A percentile compares a stretch with the other conserved stretches of the same genome.
Evolutionary conservation across 2,113 vertebrate genomes (phyloP).

Genomic region (Phodopus roborovskii): DNA sequence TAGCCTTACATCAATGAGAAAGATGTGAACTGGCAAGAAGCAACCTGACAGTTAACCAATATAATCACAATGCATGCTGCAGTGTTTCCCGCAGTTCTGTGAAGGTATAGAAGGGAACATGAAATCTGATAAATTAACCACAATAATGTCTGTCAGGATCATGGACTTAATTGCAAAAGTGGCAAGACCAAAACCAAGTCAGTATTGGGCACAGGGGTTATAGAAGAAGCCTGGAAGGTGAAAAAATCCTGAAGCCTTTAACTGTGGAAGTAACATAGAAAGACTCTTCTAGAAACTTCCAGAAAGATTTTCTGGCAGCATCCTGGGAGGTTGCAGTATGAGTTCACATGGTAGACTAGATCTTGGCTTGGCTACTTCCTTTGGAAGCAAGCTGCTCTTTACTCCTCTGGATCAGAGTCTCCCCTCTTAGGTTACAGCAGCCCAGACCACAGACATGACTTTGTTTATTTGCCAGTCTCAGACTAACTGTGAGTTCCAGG

Average conservation of each 20-base stretch:
- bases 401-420: neutral
- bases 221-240: too few species aligned
- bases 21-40: neutral
- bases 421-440: neutral
- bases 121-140: neutral
- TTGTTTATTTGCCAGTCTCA: conserved; percentile 14
- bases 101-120: neutral
- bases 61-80: neutral
- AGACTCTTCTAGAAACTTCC: neutral
- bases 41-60: neutral
- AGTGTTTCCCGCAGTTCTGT: neutral
- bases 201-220: too few species aligned
- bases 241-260: neutral
- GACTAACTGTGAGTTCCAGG: neutral
- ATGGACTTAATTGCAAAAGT: neutral
- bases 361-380: neutral
- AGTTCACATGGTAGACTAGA: neutral
- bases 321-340: neutral
- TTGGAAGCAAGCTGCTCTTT: neutral
- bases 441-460: neutral
- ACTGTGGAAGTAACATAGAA: neutral
- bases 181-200: neutral
- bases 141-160: neutral
- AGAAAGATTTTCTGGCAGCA: neutral
- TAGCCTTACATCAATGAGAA: neutral